Conservation (phyloP, 2,113 vertebrate species). For the Fregetta grallaria region DNA sequence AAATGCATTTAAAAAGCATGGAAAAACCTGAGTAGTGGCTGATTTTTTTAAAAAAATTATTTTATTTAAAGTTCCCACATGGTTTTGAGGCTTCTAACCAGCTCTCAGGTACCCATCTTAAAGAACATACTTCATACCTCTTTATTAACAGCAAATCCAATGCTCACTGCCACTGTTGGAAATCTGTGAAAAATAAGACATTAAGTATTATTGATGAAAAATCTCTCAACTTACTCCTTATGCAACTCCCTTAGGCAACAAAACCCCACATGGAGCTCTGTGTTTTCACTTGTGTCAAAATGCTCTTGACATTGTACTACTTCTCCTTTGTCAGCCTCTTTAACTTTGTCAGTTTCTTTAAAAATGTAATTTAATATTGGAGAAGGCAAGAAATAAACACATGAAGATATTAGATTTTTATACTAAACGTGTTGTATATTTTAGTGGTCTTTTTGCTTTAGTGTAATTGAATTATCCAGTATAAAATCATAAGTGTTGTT, state of each 20-base stretch:
- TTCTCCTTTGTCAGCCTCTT: neutral
- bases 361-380: neutral
- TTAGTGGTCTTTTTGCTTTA: neutral
- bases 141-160: slow-evolving; percentile 87
- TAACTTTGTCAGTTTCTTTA: neutral
- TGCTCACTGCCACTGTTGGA: slow-evolving; percentile 88
- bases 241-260: neutral
- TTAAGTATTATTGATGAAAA: neutral
- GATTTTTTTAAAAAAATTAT: neutral
- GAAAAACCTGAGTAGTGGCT: neutral
- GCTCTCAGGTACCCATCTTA: slow-evolving; percentile 34
- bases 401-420: neutral
- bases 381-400: neutral
- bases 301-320: neutral
- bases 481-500: neutral
- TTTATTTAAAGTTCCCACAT: neutral
- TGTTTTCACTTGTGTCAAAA: neutral
- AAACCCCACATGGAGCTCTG: neutral
- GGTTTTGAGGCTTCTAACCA: neutral
- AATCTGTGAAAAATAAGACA: slow-evolving; percentile 69
- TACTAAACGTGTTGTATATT: neutral
- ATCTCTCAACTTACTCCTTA: neutral
- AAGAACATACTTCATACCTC: slow-evolving; percentile 76
- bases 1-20: neutral
- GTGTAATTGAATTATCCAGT: neutral